A percentile compares a stretch with the other conserved stretches of the same genome.
phyloP scores from a whole-genome alignment of 2,113 vertebrate genomes.

The Callipepla californica region DNA sequence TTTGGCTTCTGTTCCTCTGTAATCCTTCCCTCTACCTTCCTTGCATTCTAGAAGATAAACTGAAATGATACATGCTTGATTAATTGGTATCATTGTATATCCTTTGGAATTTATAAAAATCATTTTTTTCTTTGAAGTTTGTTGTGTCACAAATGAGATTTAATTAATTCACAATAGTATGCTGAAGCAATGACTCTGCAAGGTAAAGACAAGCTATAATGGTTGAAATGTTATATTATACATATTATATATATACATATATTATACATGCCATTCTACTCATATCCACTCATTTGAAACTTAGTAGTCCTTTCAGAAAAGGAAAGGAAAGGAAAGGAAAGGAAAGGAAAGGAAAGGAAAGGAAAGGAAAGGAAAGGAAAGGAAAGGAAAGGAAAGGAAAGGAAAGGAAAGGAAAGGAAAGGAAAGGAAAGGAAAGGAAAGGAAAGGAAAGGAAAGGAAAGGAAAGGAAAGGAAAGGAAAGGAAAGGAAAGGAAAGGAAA shows the following conservation, averaged over 20 bases:
- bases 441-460: too few relatives aligned
- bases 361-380: too few relatives aligned
- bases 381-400: too few relatives aligned
- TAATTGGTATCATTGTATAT: neutral
- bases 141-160: neutral
- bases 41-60: conserved; percentile 87
- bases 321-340: too few relatives aligned
- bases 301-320: neutral
- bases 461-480: too few relatives aligned
- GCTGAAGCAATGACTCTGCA: neutral
- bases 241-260: too few relatives aligned
- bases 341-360: too few relatives aligned
- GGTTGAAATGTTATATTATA: neutral
- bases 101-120: neutral
- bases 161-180: neutral
- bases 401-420: too few relatives aligned
- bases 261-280: neutral
- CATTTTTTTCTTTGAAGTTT: neutral
- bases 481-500: too few relatives aligned
- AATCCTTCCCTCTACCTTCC: conserved; percentile 79
- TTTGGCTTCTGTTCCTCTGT: conserved; percentile 86
- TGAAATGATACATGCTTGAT: conserved; percentile 41
- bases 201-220: neutral
- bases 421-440: neutral
- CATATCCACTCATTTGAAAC: neutral